Evolutionary conservation across 2,888 invertebrate genomes (phyloP), one percentile per base, ranked within the genome.

Genomic region (Cecidostiba fungosa): DNA sequence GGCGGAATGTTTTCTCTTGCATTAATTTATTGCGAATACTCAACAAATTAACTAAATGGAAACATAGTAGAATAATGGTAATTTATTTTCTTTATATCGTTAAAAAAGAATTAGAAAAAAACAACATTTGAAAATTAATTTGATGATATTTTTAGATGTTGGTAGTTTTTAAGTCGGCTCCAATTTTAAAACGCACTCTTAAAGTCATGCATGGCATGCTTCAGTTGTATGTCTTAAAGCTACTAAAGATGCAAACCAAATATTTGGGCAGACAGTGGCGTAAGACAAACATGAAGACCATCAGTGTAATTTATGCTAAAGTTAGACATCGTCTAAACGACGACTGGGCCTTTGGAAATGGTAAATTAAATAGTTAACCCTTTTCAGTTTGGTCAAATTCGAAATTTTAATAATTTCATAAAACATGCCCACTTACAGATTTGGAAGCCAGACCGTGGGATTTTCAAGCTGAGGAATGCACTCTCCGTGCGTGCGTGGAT

Each of bases 311-410:
- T 92, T 99, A 99, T 93, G 97, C 98, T 85, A 99, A 99, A 95
- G 98, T 98, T 3, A 95, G 99, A 43, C 99, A 99, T 94, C 96
- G 99, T 82, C 95, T 99, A 70, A 99, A 99, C 91, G 99, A 99
- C 93, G 99, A 99, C 93, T 99, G 99, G 99, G 99, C 99, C 3
- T 99, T 98, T 94, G 99, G 99, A 81, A 99, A 99, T 94, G 97
- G 96, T 96, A 93, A 92, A 90, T 72, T 72, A 62, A 12, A 62
- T 23, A 8, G 6, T 32, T 54, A n/a, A n/a, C n/a, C n/a, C 54
- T 8, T 23, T 59, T 59, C 0, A 59, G 23, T 59, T 59, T 19
- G 8, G 54, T 59, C 8, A 19, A 66, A 29, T 2, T n/a, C n/a
- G 0, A 14, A 66, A 26, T 26, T 66, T 29, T 8, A 66, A 66